Percentiles rank a stretch among this genome's conserved stretches.
phyloP scores from a whole-genome alignment of 2,797 vertebrate genomes.

The Aselliscus stoliczkanus region DNA sequence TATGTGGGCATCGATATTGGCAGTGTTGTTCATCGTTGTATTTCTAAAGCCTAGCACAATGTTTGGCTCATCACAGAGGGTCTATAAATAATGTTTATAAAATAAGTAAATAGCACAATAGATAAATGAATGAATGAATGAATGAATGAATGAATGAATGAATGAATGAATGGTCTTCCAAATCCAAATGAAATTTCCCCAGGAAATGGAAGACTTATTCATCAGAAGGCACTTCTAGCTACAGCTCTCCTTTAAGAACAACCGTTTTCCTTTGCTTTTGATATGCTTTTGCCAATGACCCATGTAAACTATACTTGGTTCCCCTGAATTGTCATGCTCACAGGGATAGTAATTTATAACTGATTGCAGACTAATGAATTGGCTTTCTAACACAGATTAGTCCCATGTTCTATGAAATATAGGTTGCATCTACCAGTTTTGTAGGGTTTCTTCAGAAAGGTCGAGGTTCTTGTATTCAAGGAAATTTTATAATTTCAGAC shows the following conservation, averaged over 20 bases:
- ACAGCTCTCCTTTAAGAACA: not conserved
- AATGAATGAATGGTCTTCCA: not conserved
- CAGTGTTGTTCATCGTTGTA: not conserved
- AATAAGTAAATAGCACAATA: not conserved
- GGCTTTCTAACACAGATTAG: conserved; percentile 1
- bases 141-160: not conserved
- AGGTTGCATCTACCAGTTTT: not conserved
- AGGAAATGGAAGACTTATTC: not conserved
- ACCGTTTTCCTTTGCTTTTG: not conserved
- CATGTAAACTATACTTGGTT: not conserved
- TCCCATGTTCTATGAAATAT: not conserved
- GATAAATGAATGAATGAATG: not conserved
- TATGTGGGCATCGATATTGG: not conserved
- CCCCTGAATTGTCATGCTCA: not conserved
- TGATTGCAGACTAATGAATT: conserved; percentile 32
- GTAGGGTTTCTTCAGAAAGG: not conserved
- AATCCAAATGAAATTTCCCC: conserved; percentile 15
- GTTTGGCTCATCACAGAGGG: not conserved
- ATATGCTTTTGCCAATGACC: not conserved
- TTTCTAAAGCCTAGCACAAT: not conserved
- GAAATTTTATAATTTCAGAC: not conserved
- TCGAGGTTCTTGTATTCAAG: not conserved
- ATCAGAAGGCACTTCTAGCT: not conserved
- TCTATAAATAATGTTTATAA: not conserved
- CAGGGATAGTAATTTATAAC: not conserved